Percentiles rank a stretch among this genome's conserved stretches.
Evolutionary conservation across 2,797 vertebrate species (phyloP).

Genomic region (Notoglanidium macrostoma): DNA sequence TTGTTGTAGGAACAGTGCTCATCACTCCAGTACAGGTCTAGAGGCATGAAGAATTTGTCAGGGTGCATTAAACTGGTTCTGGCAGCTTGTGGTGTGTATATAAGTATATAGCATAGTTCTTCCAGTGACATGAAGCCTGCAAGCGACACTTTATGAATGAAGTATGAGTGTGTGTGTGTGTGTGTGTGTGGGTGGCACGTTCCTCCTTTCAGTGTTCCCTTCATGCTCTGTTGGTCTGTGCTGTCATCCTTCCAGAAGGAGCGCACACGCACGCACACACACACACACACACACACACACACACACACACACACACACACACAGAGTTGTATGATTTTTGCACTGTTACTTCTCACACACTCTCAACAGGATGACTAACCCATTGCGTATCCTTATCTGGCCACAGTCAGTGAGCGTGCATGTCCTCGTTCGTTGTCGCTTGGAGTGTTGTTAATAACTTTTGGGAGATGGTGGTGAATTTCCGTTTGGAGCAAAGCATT

Average conservation of each 20-base stretch:
- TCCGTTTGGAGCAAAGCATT: not conserved
- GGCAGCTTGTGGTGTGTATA: not conserved
- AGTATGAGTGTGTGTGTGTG: not conserved
- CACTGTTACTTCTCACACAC: conserved; percentile 4
- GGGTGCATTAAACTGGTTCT: not conserved
- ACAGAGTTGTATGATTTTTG: not conserved
- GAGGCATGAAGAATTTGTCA: not conserved
- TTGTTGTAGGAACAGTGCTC: not conserved
- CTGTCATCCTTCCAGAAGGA: not conserved
- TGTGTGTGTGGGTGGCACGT: not conserved
- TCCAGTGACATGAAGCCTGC: not conserved
- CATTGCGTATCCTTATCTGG: conserved; percentile 7
- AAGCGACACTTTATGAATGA: conserved; percentile 3
- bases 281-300: conserved; percentile 10
- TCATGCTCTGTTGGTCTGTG: conserved; percentile 16
- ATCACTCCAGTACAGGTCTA: not conserved
- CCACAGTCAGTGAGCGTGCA: not conserved
- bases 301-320: not conserved
- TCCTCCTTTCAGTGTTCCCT: conserved; percentile 1
- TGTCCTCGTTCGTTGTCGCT: not conserved
- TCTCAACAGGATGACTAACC: not conserved
- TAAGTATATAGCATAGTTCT: not conserved
- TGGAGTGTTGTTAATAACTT: conserved; percentile 29
- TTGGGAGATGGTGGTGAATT: not conserved
- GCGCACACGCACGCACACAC: not conserved